These are phyloP conservation scores for Habroteleia sp. DNA, from an alignment of 2,888 invertebrate genomes.

Conservation along the genomic window DNA sequence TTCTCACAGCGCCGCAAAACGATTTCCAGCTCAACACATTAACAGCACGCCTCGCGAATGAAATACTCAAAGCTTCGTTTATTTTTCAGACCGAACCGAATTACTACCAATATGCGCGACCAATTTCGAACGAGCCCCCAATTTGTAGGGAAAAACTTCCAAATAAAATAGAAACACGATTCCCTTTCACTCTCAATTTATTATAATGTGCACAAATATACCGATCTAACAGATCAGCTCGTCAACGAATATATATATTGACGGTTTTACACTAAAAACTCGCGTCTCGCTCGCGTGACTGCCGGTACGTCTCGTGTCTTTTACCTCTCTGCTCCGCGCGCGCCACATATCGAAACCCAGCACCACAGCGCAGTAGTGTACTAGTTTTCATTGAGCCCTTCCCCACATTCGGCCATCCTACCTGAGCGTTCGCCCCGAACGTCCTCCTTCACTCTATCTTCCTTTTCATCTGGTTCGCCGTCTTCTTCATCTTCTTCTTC, in stretches of 20 bases:
- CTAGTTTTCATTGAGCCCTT: constrained; percentile 4
- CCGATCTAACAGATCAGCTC: not conserved
- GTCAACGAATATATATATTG: too few relatives aligned
- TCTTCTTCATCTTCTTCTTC: constrained; percentile 2
- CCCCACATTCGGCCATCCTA: constrained; percentile 12
- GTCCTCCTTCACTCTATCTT: constrained; percentile 8
- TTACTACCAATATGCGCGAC: not conserved
- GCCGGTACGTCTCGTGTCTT: not conserved
- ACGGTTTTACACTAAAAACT: not conserved
- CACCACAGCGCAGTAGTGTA: not conserved
- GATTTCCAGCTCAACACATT: not conserved
- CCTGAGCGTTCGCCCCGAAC: constrained; percentile 7
- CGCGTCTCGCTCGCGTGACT: not conserved
- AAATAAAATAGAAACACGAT: not conserved
- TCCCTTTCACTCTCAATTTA: not conserved
- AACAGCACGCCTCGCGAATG: constrained; percentile 1
- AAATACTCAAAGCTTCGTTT: constrained; percentile 2
- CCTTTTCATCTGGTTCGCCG: not conserved
- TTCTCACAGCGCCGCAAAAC: not conserved
- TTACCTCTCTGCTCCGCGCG: not conserved
- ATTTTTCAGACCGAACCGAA: not conserved
- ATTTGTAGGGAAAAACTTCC: not conserved
- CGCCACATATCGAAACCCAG: not conserved
- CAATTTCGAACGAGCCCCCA: constrained; percentile 1
- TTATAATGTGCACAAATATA: too few relatives aligned